These are phyloP conservation scores for Cheilosia pagana DNA, from an alignment of 2,888 invertebrate species.

Conservation along the genomic window DNA sequence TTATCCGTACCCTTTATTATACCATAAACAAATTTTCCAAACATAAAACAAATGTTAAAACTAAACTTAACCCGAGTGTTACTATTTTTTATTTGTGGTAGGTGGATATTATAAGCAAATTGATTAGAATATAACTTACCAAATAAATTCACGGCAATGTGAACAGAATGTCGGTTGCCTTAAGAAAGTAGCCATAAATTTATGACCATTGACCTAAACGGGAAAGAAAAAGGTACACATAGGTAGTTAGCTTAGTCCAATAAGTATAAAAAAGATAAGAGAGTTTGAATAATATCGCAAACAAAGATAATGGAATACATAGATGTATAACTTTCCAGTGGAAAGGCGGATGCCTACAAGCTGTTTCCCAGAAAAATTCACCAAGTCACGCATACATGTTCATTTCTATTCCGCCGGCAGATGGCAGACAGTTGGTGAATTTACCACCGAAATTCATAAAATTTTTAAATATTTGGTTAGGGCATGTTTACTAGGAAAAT, in stretches of 20 bases:
- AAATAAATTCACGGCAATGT: conserved; percentile 99
- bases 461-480: too few species aligned
- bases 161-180: conserved; percentile 99
- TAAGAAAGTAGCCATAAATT: conserved; percentile 99
- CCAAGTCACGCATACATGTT: too few species aligned
- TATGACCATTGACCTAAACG: conserved; percentile 93
- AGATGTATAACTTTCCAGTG: too few species aligned
- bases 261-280: neutral
- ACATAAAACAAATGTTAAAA: conserved; percentile 36
- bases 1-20: conserved; percentile 28
- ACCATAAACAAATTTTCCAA: conserved; percentile 22
- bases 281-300: neutral
- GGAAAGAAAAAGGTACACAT: conserved; percentile 6
- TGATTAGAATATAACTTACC: conserved; percentile 86
- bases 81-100: conserved; percentile 19
- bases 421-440: too few species aligned
- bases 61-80: conserved; percentile 27
- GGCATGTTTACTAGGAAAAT: too few species aligned
- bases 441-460: too few species aligned
- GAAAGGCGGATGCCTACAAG: too few species aligned
- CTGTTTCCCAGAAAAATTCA: too few species aligned
- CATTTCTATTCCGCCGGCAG: too few species aligned
- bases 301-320: too few species aligned
- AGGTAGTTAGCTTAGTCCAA: conserved; percentile 22
- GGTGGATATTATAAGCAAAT: neutral